A percentile compares a stretch with the other conserved stretches of the same genome.
These are phyloP conservation scores for Thumatha senex DNA, from an alignment of 2,888 invertebrate genomes.

Conservation along the genomic window DNA sequence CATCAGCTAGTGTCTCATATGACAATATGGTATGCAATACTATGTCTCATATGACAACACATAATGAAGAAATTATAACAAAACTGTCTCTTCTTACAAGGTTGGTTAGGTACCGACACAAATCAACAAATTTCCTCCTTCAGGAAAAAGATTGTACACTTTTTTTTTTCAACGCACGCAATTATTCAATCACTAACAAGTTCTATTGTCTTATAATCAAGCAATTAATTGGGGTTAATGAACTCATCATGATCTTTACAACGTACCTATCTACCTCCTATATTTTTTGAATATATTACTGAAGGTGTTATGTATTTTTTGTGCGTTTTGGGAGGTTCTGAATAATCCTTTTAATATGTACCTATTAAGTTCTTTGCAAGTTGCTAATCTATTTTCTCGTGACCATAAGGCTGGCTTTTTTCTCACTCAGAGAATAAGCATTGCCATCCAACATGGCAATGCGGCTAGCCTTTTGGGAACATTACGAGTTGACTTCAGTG, in stretches of 20 bases:
- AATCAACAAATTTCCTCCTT: slow-evolving; percentile 4
- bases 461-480: no score
- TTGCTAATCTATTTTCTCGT: no score
- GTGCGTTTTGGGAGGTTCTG: no score
- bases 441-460: no score
- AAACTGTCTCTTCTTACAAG: not conserved
- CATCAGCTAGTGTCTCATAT: no score
- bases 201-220: slow-evolving; percentile 27
- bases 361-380: no score
- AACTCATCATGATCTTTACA: slow-evolving; percentile 14
- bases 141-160: slow-evolving; percentile 9
- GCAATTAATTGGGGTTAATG: slow-evolving; percentile 26
- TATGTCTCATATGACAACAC: not conserved
- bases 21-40: no score
- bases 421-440: no score
- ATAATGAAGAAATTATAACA: not conserved
- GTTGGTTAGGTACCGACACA: not conserved
- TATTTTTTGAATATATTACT: not conserved
- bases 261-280: not conserved
- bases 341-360: no score
- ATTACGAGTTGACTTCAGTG: no score
- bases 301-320: no score
- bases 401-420: no score
- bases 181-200: slow-evolving; percentile 26
- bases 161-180: slow-evolving; percentile 16